Evolutionary conservation across 1,140 invertebrate genomes (phyloP).

Genomic region (Hydropsyche tenuis): DNA sequence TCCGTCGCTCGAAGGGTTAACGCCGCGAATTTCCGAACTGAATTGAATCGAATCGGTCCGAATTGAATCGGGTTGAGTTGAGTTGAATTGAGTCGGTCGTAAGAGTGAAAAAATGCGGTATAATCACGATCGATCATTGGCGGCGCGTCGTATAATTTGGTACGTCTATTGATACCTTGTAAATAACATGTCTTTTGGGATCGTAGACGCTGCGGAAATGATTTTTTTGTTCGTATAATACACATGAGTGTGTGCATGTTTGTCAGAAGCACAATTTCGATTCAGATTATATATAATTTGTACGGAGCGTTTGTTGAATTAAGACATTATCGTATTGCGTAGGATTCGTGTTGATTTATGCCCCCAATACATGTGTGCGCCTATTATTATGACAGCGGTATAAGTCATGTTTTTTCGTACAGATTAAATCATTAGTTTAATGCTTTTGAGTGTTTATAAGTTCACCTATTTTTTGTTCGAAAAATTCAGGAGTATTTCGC

Average conservation of each 20-base stretch:
- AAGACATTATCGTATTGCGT: neutral
- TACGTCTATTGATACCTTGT: slow-evolving; percentile 11
- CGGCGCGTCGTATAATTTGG: neutral
- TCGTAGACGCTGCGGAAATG: neutral
- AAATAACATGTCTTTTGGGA: neutral
- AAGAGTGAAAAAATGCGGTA: neutral
- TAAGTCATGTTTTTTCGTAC: no score
- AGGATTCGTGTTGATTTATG: neutral
- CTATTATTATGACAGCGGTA: no score
- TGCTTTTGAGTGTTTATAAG: no score
- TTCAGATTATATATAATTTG: neutral
- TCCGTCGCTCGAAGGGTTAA: no score
- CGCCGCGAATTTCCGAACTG: no score
- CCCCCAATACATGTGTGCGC: no score
- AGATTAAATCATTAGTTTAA: no score
- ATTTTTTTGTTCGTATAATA: neutral
- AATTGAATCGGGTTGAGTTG: no score
- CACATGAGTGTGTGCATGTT: neutral
- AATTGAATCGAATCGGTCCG: no score
- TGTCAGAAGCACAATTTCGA: slow-evolving; percentile 1
- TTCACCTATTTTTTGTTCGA: no score
- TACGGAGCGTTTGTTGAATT: neutral
- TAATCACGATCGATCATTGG: slow-evolving; percentile 7
- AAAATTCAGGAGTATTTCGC: no score
- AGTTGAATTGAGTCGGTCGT: no score